These are phyloP conservation scores for Mylabris sibirica DNA, from an alignment of 2,888 invertebrate species.

Conservation along the genomic window DNA sequence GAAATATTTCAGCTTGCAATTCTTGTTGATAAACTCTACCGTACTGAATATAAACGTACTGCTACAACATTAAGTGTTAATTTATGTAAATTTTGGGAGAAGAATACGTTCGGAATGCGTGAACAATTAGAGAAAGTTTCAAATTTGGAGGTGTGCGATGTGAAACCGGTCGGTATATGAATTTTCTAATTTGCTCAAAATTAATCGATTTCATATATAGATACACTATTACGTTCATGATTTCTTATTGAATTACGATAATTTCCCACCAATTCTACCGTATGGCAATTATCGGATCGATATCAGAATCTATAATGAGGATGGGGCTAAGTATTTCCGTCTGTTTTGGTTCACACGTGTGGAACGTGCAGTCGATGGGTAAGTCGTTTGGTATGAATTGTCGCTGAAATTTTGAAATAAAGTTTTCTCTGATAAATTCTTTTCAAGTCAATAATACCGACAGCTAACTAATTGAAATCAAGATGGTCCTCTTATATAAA, in stretches of 20 bases:
- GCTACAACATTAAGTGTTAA: slow-evolving; percentile 18
- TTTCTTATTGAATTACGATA: not conserved
- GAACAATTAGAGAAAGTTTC: slow-evolving; percentile 11
- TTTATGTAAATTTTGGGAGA: slow-evolving; percentile 19
- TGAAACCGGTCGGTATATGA: slow-evolving; percentile 5
- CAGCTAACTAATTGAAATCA: too few relatives aligned
- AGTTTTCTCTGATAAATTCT: too few relatives aligned
- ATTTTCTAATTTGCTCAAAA: not conserved
- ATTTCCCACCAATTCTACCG: slow-evolving; percentile 12
- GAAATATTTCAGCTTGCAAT: slow-evolving; percentile 15
- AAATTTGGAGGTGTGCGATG: slow-evolving; percentile 16
- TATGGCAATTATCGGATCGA: slow-evolving; percentile 15
- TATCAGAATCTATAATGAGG: slow-evolving; percentile 3
- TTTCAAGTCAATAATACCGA: too few relatives aligned
- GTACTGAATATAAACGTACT: slow-evolving; percentile 20
- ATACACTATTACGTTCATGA: not conserved
- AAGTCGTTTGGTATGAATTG: not conserved
- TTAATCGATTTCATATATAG: not conserved
- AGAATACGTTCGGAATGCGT: slow-evolving; percentile 17
- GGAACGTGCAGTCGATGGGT: not conserved
- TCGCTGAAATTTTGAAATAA: not conserved
- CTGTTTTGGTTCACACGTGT: not conserved
- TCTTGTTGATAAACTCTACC: slow-evolving; percentile 18
- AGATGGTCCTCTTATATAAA: too few relatives aligned
- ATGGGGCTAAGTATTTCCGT: not conserved